Percentiles rank a stretch among this genome's conserved stretches.
These are phyloP conservation scores for Notarius lentiginosus DNA, from an alignment of 2,113 vertebrate genomes.

Conservation along the genomic window DNA sequence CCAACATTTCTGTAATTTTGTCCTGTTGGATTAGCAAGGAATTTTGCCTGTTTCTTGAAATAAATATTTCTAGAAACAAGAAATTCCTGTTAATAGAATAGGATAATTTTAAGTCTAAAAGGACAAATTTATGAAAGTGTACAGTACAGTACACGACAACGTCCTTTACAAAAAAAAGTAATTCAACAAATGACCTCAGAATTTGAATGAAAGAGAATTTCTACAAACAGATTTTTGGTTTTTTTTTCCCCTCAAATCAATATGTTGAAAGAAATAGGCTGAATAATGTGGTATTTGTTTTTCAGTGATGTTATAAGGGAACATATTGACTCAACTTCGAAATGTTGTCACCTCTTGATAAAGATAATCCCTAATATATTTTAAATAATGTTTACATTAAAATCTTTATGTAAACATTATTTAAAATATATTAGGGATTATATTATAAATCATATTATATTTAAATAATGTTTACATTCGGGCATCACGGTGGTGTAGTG, in stretches of 20 bases:
- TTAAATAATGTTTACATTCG: too few relatives aligned
- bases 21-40: background rate
- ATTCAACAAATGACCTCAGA: background rate
- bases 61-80: background rate
- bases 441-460: too few relatives aligned
- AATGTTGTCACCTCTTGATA: background rate
- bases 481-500: too few relatives aligned
- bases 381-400: background rate
- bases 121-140: background rate
- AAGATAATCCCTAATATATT: background rate
- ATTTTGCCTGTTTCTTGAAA: background rate
- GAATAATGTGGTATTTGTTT: too few relatives aligned
- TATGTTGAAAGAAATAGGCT: too few relatives aligned
- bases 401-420: too few relatives aligned
- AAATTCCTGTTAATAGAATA: background rate
- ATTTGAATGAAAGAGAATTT: background rate
- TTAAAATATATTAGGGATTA: too few relatives aligned
- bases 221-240: too few relatives aligned
- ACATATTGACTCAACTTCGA: background rate
- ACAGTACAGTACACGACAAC: background rate
- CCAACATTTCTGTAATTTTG: background rate
- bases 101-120: background rate
- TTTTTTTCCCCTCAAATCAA: too few relatives aligned
- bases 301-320: background rate
- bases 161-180: too few relatives aligned